Percentiles rank a stretch among this genome's conserved stretches.
These are phyloP conservation scores for Oasisia sp. DNA, from an alignment of 2,888 invertebrate genomes.

Conservation along the genomic window DNA sequence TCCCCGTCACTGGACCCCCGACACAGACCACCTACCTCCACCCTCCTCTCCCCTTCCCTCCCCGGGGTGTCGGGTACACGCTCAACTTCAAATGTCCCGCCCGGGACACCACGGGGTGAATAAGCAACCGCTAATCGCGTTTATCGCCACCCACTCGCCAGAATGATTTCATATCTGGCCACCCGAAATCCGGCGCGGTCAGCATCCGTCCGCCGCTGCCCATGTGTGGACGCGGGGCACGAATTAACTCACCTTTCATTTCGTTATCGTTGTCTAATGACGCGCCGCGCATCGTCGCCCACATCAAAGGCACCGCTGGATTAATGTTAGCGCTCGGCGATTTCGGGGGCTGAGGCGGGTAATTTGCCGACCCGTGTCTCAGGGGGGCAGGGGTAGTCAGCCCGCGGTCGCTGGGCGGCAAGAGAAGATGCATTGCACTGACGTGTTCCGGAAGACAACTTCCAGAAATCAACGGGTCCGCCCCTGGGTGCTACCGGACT, in stretches of 20 bases:
- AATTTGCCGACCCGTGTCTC: neutral
- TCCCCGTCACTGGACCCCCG: neutral
- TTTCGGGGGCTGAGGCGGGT: neutral
- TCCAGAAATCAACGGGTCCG: neutral
- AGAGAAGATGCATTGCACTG: neutral
- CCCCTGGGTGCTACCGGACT: neutral
- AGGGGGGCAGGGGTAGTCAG: neutral
- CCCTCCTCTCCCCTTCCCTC: neutral
- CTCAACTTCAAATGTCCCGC: neutral
- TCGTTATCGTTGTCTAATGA: constrained; percentile 17
- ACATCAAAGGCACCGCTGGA: neutral
- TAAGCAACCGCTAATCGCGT: constrained; percentile 8
- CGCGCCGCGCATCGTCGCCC: neutral
- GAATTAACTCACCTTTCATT: constrained; percentile 6
- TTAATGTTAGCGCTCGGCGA: neutral
- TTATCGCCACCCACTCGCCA: neutral
- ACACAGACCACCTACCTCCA: neutral
- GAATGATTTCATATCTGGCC: constrained; percentile 6
- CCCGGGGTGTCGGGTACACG: neutral
- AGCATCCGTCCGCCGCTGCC: neutral
- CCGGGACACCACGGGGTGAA: neutral
- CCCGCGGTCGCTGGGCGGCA: neutral
- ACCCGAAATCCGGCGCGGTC: constrained; percentile 13
- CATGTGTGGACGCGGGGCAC: neutral
- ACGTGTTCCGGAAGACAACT: neutral